Base-by-base conservation (phyloP, 2,113 vertebrate genomes). In the Brachirus orientalis region DNA sequence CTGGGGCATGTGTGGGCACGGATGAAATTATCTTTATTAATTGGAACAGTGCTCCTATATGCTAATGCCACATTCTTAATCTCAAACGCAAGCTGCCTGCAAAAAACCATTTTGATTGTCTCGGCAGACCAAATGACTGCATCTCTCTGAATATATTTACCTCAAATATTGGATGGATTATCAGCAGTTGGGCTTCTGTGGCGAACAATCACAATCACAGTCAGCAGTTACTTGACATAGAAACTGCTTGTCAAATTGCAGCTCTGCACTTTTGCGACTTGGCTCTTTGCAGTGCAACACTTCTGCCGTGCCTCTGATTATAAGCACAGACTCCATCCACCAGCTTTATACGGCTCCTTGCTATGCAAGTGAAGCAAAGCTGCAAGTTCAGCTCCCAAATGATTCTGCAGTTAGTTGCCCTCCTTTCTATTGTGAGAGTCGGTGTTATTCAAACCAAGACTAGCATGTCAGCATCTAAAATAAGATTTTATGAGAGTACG, bases 1-100 rank as follows among this genome's bases (percentile, higher is more conserved):
- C 65, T 75, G 51, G 78, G 65, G 84, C 76, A 80, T 79, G 80
- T 77, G 78, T 83, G 77, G 71, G 83, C 88, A 83, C 52, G 83
- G 77, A 85, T 69, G 62, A 86, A 86, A 86, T 87, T 63, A 85
- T 86, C 83, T 82, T 82, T 76, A 89, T 91, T 90, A 87, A 89
- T 75, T 73, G 61, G 73, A 84, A 83, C 75, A 69, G 63, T 62
- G 80, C 71, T 71, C 70, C 70, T 82, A 85, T 86, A 86, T 76
- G 77, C 68, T 90, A 90, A 91, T 91, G 75, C 62, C 7, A 38
- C 69, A 59, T 70, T 87, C 69, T 60, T 87, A 79, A 82, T 88
- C 73, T 83, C 67, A 69, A 81, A 84, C 60, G 79, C 83, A 63
- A 67, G 77, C 82, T 75, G 80, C 89, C 85, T 84, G 80, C 45